Evolutionary conservation across 1,140 invertebrate genomes (phyloP), one percentile per base, ranked within the genome.

Genomic region (Hesperophylax magnus): DNA sequence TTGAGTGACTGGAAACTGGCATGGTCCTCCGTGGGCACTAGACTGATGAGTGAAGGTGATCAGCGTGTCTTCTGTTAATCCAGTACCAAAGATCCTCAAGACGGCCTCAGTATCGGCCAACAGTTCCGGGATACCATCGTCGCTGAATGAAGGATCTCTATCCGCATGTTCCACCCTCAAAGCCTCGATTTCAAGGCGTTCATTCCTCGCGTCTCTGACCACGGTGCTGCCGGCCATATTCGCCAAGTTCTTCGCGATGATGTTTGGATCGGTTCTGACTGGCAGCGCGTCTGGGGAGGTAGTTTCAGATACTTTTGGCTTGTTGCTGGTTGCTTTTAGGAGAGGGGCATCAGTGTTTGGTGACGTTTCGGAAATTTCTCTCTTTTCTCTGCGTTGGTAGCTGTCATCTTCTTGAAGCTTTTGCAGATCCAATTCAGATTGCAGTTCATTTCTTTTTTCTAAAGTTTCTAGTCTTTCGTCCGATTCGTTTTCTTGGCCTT

Each of bases 31-130:
- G 72, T 88, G 89, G 5, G 88, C 79, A 34, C 90, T 89, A 0
- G 83, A 79, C 54, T 91, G 87, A 39, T 92, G 89, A 0, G 95
- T 96, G 84, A 97, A 95, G 0, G 93, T 91, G 58, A 97, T 92
- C 15, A 92, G 86, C 0, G 95, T 95, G 69, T 91, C 86, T 3
- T 92, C 85, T 0, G 91, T 93, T 63, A 97, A 90, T 18, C 93
- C 93, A 31, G 86, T 86, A 0, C 96, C 96, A 86, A 96, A 97
- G n/a, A 97, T 81, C 39, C 95, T 92, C 77, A 97, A 86, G 6
- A 89, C 90, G 54, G 93, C 89, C 20, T 87, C 86, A 0, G 86
- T 88, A 14, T 91, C 91, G 7, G 92, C 91, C 78, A 95, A 84
- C 56, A 96, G 91, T 79, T 91, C 91, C 0, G 94, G 94, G 52